Evolutionary conservation across 2,888 invertebrate species (phyloP), one percentile per base, ranked within the genome.

Genomic region (Erebia epiphron): DNA sequence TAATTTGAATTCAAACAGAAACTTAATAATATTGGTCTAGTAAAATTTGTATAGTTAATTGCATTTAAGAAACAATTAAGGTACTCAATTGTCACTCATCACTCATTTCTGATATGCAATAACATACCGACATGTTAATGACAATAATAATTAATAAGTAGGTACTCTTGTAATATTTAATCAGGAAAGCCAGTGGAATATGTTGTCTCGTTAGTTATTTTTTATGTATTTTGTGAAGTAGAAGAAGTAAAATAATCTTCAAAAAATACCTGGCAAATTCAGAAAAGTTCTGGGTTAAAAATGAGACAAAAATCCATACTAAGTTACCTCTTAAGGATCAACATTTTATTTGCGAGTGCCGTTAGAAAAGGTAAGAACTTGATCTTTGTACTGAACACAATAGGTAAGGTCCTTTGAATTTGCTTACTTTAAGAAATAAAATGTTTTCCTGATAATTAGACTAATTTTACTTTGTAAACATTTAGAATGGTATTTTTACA

Each of bases 41-140:
- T 35, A 35, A 7, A 35, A 35, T 35, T 5, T 35, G 35, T 35
- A 7, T 35, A 35, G 7, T 35, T 35, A 35, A 35, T 35, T 35
- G 35, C 35, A 26, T 35, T 35, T 35, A 35, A 7, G 7, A 7
- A 35, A 35, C 35, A 35, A 35, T 35, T 5, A 7, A 35, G 7
- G 35, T 7, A 35, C 35, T 35, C 35, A 35, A 5, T 35, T 0
- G 35, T 26, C 7, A 35, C 35, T 35, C 5, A 35, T 35, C 35
- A 35, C 35, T 43, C 16, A 43, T 80, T 83, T 76, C 78, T 75
- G 80, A 77, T 77, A 81, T 82, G 76, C 73, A 69, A 71, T 77
- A 74, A 76, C 81, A 82, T 78, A 83, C 26, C 26, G 1, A 26
- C 82, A 80, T 79, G 75, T 76, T 76, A 79, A 80, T 78, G 75